Percentiles rank a stretch among this genome's conserved stretches.
phyloP scores from a whole-genome alignment of 2,113 vertebrate genomes.

The Mesitornis unicolor region DNA sequence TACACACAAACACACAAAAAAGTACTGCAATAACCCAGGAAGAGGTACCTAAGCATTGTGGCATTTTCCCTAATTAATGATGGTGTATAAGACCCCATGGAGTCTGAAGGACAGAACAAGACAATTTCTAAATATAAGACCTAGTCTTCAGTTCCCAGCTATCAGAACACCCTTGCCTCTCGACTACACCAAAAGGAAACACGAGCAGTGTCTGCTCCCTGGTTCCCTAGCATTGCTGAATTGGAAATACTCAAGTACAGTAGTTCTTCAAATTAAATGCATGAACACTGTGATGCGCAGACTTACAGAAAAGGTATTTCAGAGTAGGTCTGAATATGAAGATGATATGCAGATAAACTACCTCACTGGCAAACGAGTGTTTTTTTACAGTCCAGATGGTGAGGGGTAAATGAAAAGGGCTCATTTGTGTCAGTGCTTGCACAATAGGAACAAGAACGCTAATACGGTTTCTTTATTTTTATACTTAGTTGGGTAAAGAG shows the following conservation, averaged over 20 bases:
- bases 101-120: neutral
- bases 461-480: neutral
- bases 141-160: neutral
- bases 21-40: neutral
- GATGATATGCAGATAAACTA: neutral
- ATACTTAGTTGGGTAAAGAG: slow-evolving; percentile 16
- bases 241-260: neutral
- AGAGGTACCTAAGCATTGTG: neutral
- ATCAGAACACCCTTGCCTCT: neutral
- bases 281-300: neutral
- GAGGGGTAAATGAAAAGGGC: neutral
- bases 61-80: neutral
- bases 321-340: neutral
- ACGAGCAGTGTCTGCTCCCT: neutral
- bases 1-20: neutral
- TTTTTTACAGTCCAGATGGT: neutral
- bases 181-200: neutral
- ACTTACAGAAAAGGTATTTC: neutral
- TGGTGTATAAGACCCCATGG: fast-evolving
- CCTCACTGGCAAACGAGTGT: neutral
- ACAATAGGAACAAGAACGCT: neutral
- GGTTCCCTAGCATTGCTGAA: neutral
- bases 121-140: neutral
- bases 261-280: neutral
- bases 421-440: neutral